Percentiles rank a stretch among this genome's conserved stretches.
Conservation (phyloP, 2,888 invertebrate species). For the Aphodius granarius region DNA sequence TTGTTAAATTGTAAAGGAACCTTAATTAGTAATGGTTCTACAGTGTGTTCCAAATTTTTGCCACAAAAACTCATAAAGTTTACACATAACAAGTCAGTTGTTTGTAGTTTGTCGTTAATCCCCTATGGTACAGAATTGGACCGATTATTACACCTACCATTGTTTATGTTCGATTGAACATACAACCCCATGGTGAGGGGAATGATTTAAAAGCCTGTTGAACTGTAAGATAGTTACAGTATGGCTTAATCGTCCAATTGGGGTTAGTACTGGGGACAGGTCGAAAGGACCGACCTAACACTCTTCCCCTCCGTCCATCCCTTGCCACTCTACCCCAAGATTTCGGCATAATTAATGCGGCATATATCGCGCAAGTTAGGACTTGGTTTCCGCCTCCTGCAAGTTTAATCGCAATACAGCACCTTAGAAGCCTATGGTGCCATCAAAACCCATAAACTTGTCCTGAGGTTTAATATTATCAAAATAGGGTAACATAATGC, state of each 20-base stretch:
- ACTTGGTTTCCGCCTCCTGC: neutral
- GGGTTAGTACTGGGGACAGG: neutral
- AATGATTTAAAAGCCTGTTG: neutral
- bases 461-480: neutral
- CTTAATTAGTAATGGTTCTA: no score
- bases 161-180: neutral
- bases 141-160: neutral
- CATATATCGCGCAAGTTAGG: neutral
- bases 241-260: neutral
- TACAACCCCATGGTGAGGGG: neutral
- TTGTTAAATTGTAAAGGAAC: no score
- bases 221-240: neutral
- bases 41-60: no score
- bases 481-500: neutral
- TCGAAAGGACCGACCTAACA: neutral
- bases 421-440: neutral
- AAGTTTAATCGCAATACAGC: neutral
- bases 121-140: no score
- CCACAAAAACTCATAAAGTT: no score
- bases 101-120: no score
- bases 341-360: neutral
- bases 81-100: no score
- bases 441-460: neutral
- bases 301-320: neutral
- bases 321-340: neutral